phyloP scores from a whole-genome alignment of 1,140 invertebrate species.

The Drosophila erecta region DNA sequence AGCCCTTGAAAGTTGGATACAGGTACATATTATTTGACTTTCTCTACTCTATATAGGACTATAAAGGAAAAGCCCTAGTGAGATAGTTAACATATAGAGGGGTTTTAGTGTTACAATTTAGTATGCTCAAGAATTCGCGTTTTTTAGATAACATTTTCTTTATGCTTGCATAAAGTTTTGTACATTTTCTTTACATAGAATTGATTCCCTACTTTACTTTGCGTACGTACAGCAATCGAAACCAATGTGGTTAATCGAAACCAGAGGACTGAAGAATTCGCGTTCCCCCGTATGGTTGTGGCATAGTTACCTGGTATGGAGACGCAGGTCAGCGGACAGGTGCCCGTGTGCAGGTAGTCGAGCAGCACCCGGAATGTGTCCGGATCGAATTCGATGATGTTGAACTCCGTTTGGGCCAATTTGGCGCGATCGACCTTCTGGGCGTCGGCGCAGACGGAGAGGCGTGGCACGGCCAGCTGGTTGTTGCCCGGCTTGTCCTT shows the following conservation, averaged over 20 bases:
- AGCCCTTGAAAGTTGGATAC: conserved; percentile 85
- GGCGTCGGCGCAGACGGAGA: conserved; percentile 96
- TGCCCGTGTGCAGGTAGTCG: conserved; percentile 96
- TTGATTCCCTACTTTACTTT: too few relatives aligned
- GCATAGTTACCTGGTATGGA: conserved; percentile 90
- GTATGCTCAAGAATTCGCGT: too few relatives aligned
- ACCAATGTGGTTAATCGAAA: too few relatives aligned
- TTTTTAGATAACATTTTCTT: too few relatives aligned
- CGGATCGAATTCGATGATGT: conserved; percentile 97
- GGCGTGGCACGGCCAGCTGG: conserved; percentile 91
- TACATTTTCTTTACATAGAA: too few relatives aligned
- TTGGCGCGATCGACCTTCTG: conserved; percentile 96
- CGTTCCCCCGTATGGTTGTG: too few relatives aligned
- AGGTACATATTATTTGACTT: neutral
- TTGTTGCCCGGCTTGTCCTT: conserved; percentile 90
- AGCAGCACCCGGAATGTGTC: conserved; percentile 95
- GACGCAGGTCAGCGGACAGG: conserved; percentile 95
- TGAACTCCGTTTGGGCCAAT: conserved; percentile 97
- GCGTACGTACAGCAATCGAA: too few relatives aligned
- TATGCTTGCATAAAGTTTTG: too few relatives aligned
- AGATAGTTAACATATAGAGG: too few relatives aligned
- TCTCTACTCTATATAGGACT: too few relatives aligned
- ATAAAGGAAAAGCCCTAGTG: neutral
- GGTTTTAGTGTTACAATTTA: too few relatives aligned
- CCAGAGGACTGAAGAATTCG: too few relatives aligned